phyloP scores from a whole-genome alignment of 2,888 invertebrate genomes.

The Parochlus steinenii region DNA sequence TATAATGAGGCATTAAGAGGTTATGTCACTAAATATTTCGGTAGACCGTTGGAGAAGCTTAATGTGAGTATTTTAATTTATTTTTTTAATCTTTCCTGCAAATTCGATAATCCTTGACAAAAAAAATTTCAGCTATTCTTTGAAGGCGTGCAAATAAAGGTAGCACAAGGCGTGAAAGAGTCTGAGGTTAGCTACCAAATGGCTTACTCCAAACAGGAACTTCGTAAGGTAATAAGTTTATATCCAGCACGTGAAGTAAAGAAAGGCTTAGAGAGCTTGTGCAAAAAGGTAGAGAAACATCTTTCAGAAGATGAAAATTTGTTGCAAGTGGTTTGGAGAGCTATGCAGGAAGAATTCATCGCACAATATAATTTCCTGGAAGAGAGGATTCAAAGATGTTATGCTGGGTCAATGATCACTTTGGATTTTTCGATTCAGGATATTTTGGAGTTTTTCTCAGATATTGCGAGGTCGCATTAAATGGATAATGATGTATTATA shows the following conservation, averaged over 20 bases:
- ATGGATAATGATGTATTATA: constrained; percentile 5
- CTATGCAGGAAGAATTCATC: constrained; percentile 99
- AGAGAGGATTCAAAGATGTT: constrained; percentile 84
- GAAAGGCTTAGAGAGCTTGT: constrained; percentile 79
- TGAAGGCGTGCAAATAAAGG: constrained; percentile 88
- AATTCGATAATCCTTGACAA: not conserved
- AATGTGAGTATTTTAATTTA: constrained; percentile 44
- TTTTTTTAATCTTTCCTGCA: not conserved
- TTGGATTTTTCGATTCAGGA: constrained; percentile 92
- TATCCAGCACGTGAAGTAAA: constrained; percentile 90
- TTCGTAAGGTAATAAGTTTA: constrained; percentile 83
- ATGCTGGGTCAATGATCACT: constrained; percentile 85
- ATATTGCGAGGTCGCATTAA: constrained; percentile 91
- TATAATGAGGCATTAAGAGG: constrained; percentile 79
- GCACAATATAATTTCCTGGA: constrained; percentile 88
- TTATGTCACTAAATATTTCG: constrained; percentile 91
- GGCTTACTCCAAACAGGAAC: constrained; percentile 92
- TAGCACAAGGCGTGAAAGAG: constrained; percentile 86
- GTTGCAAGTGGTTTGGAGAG: constrained; percentile 92
- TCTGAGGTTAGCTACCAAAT: constrained; percentile 96
- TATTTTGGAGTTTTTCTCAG: constrained; percentile 91
- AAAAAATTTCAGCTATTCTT: constrained; percentile 63
- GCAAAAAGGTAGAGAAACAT: constrained; percentile 95
- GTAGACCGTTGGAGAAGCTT: constrained; percentile 77
- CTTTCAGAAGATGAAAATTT: constrained; percentile 87